A percentile compares a stretch with the other conserved stretches of the same genome.
These are phyloP conservation scores for Heteronetta atricapilla DNA, from an alignment of 2,113 vertebrate genomes.

Conservation along the genomic window DNA sequence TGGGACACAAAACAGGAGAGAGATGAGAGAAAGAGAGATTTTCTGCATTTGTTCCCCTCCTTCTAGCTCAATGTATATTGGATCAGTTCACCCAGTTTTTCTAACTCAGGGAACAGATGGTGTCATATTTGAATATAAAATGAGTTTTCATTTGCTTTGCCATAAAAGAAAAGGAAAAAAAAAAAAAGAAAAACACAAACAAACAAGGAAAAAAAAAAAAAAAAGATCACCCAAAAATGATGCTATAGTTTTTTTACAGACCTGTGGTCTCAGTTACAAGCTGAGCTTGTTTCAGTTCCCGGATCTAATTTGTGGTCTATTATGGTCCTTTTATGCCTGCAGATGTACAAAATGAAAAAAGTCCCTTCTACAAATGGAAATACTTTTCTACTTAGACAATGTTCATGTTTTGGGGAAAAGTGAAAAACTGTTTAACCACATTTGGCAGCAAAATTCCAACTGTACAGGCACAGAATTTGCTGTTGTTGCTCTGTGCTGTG, in stretches of 20 bases:
- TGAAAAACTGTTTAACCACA: constrained; percentile 70
- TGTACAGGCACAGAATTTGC: constrained; percentile 55
- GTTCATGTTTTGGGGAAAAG: constrained; percentile 69
- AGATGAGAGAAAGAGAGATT: constrained; percentile 34
- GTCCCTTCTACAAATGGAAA: constrained; percentile 69
- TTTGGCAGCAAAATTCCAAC: constrained; percentile 69
- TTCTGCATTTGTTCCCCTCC: constrained; percentile 50
- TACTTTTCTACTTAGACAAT: constrained; percentile 74
- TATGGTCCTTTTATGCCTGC: constrained; percentile 68
- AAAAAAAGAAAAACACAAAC: constrained; percentile 58
- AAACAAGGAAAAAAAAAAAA: constrained; percentile 46
- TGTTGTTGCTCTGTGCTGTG: constrained; percentile 53
- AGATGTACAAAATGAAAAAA: constrained; percentile 73
- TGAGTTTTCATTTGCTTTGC: constrained; percentile 70
- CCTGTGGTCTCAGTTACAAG: constrained; percentile 70
- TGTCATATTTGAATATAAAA: constrained; percentile 75
- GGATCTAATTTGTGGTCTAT: constrained; percentile 74
- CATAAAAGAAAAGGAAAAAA: constrained; percentile 44
- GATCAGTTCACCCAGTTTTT: constrained; percentile 70
- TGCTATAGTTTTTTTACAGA: constrained; percentile 63
- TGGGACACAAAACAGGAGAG: constrained; percentile 40
- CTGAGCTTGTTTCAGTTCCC: constrained; percentile 65
- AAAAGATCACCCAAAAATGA: constrained; percentile 44
- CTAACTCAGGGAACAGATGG: constrained; percentile 68
- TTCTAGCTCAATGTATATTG: constrained; percentile 64